These are phyloP conservation scores for Boulengeromyrus knoepffleri DNA, from an alignment of 2,113 vertebrate genomes.

Conservation along the genomic window DNA sequence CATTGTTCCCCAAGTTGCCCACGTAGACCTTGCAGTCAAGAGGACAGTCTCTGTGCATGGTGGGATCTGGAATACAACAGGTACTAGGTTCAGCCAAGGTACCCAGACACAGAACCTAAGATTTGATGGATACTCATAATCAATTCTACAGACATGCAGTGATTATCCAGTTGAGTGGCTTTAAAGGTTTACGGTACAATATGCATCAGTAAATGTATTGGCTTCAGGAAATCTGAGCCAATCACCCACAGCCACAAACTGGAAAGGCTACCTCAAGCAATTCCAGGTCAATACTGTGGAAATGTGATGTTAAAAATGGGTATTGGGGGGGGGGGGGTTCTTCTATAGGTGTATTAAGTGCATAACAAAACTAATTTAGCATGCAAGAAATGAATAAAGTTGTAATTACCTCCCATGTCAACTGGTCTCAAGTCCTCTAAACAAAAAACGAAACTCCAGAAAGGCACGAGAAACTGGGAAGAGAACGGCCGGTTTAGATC, in stretches of 20 bases:
- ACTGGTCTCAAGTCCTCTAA: constrained; percentile 26
- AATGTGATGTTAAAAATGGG: background rate
- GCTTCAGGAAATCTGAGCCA: background rate
- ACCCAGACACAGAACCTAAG: background rate
- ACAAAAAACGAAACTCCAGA: constrained; percentile 24
- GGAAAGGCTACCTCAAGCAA: constrained; percentile 30
- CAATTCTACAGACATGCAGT: background rate
- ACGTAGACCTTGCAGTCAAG: constrained; percentile 98
- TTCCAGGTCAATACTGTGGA: constrained; percentile 22
- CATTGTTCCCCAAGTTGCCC: constrained; percentile 96
- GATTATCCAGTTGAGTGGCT: background rate
- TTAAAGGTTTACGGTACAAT: background rate
- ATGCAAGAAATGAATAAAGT: constrained; percentile 28
- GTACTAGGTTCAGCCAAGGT: background rate
- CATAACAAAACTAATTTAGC: background rate
- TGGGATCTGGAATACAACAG: constrained; percentile 45
- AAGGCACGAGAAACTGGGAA: constrained; percentile 29
- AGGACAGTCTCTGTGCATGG: constrained; percentile 96
- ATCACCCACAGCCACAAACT: constrained; percentile 13
- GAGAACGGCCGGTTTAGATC: constrained; percentile 27
- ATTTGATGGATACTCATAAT: background rate
- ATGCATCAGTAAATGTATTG: background rate
- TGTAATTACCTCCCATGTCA: constrained; percentile 38
- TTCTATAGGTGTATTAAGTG: background rate
- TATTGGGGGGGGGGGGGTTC: background rate